These are phyloP conservation scores for Eira barbara DNA, from an alignment of 2,113 vertebrate species.

Conservation along the genomic window DNA sequence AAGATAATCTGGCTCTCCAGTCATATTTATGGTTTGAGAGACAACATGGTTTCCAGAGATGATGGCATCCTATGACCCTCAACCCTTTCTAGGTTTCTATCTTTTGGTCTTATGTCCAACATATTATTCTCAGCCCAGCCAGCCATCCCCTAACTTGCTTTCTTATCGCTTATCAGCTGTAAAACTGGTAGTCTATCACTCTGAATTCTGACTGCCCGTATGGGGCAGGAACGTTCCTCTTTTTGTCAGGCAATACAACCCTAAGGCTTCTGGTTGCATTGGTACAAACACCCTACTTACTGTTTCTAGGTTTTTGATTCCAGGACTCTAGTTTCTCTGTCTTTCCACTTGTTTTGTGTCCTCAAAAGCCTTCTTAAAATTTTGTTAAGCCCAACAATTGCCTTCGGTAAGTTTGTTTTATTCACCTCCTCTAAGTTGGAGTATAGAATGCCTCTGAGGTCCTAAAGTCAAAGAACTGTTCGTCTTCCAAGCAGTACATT, in stretches of 20 bases:
- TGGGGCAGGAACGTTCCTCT: background rate
- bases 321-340: background rate
- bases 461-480: background rate
- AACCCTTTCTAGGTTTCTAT: background rate
- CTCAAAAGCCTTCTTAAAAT: background rate
- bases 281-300: background rate
- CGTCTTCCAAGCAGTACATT: background rate
- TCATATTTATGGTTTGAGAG: background rate
- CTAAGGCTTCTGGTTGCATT: background rate
- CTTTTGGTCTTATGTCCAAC: background rate
- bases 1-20: background rate
- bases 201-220: background rate
- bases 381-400: background rate
- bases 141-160: background rate
- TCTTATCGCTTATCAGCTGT: background rate
- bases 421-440: background rate
- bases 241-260: background rate
- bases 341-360: background rate
- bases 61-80: background rate
- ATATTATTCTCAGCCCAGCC: background rate
- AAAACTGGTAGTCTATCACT: background rate
- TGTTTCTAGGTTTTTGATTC: background rate
- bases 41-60: background rate
- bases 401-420: background rate
- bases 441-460: background rate